Conservation (phyloP, 1,140 invertebrate genomes). For the Drosophila guanche region DNA sequence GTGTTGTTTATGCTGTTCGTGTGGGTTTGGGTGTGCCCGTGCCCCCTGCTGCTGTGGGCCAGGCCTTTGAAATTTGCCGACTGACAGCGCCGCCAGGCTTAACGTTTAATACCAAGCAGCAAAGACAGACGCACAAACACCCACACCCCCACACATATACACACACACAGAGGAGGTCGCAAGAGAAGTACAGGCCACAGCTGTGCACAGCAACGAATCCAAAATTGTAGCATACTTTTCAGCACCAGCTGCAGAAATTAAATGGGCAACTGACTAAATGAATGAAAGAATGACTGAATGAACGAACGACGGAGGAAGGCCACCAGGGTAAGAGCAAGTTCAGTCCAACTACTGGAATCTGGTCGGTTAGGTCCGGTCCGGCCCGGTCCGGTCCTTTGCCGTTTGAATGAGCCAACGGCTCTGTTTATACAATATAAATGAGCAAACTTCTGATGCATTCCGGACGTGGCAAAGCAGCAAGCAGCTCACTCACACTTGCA, state of each 20-base stretch:
- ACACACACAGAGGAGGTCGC: background rate
- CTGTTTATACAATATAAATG: conserved; percentile 79
- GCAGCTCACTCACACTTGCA: no score
- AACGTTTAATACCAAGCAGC: conserved; percentile 61
- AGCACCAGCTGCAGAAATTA: conserved; percentile 40
- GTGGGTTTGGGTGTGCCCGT: no score
- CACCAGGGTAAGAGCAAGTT: conserved; percentile 2
- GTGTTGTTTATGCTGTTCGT: background rate
- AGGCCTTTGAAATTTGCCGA: conserved; percentile 67
- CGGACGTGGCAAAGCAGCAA: conserved; percentile 10
- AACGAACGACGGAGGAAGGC: background rate
- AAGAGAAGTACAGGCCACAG: conserved; percentile 4
- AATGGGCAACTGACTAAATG: conserved; percentile 30
- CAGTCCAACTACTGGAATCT: background rate
- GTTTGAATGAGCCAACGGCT: conserved; percentile 57
- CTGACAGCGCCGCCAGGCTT: conserved; percentile 58
- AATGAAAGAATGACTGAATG: conserved; percentile 7
- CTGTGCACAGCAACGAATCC: background rate
- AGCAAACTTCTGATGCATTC: conserved; percentile 64
- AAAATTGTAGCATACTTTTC: conserved; percentile 48
- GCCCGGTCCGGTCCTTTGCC: conserved; percentile 2
- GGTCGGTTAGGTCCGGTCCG: background rate
- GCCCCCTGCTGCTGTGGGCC: conserved; percentile 27
- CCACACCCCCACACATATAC: conserved; percentile 1
- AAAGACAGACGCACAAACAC: conserved; percentile 27